phyloP scores from a whole-genome alignment of 1,140 invertebrate genomes.

The Trachymyrmex septentrionalis region DNA sequence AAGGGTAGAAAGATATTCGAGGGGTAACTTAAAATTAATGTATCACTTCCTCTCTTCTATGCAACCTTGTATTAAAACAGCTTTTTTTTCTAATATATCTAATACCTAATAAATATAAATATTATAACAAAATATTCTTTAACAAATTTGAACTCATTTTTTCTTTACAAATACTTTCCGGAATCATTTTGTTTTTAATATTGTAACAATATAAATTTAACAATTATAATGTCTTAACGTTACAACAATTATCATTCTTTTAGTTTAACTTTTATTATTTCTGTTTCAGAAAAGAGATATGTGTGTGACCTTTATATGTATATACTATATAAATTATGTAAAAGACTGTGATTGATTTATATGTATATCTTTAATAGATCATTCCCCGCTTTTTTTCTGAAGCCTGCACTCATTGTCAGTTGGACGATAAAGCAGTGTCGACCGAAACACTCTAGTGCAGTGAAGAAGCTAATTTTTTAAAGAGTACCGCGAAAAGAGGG shows the following conservation, averaged over 20 bases:
- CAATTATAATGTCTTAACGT: background rate
- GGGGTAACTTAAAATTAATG: conserved; percentile 85
- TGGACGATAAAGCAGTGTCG: conserved; percentile 42
- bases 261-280: background rate
- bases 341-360: background rate
- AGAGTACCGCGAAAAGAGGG: conserved; percentile 73
- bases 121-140: background rate
- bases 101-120: conserved; percentile 6
- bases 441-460: conserved; percentile 44
- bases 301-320: background rate
- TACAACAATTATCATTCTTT: background rate
- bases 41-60: conserved; percentile 82
- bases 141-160: background rate
- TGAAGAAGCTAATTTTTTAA: conserved; percentile 77
- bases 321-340: background rate
- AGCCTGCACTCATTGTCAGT: background rate
- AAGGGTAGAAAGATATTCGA: conserved; percentile 80
- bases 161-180: background rate
- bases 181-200: background rate
- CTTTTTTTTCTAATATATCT: conserved; percentile 29
- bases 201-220: background rate
- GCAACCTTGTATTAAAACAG: conserved; percentile 64
- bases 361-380: background rate
- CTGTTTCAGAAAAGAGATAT: background rate
- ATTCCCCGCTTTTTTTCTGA: background rate